These are phyloP conservation scores for Acanthurus lineatus DNA, from an alignment of 2,797 vertebrate species.

Conservation along the genomic window DNA sequence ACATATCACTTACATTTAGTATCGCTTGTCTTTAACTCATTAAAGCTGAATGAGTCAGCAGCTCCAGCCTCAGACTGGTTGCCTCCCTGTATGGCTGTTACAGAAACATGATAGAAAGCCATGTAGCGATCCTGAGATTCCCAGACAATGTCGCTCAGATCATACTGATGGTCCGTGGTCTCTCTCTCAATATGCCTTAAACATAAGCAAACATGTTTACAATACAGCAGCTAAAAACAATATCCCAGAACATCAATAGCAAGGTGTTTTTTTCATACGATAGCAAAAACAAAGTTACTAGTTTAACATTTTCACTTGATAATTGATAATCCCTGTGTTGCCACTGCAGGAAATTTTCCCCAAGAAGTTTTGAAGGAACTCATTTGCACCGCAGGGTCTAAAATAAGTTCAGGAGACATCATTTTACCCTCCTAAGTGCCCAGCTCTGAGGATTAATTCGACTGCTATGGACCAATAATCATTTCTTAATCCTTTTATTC, in stretches of 20 bases:
- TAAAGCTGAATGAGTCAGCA: conserved; percentile 45
- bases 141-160: conserved; percentile 61
- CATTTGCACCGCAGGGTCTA: too few relatives aligned
- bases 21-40: fast-evolving
- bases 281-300: too few relatives aligned
- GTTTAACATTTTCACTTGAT: too few relatives aligned
- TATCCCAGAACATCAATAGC: neutral
- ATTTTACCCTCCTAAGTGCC: too few relatives aligned
- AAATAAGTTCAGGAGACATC: too few relatives aligned
- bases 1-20: conserved; percentile 57
- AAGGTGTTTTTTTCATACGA: too few relatives aligned
- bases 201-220: neutral
- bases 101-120: fast-evolving
- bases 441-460: too few relatives aligned
- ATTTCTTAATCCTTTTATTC: too few relatives aligned
- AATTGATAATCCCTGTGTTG: too few relatives aligned
- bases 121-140: fast-evolving
- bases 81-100: conserved; percentile 47
- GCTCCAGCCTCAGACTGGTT: fast-evolving
- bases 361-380: too few relatives aligned
- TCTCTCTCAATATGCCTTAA: fast-evolving
- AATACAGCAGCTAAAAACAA: neutral
- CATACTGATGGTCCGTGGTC: conserved; percentile 32
- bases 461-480: too few relatives aligned
- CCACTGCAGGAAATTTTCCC: too few relatives aligned